These are phyloP conservation scores for Lepus townsendii DNA, from an alignment of 2,797 vertebrate genomes.

Conservation along the genomic window DNA sequence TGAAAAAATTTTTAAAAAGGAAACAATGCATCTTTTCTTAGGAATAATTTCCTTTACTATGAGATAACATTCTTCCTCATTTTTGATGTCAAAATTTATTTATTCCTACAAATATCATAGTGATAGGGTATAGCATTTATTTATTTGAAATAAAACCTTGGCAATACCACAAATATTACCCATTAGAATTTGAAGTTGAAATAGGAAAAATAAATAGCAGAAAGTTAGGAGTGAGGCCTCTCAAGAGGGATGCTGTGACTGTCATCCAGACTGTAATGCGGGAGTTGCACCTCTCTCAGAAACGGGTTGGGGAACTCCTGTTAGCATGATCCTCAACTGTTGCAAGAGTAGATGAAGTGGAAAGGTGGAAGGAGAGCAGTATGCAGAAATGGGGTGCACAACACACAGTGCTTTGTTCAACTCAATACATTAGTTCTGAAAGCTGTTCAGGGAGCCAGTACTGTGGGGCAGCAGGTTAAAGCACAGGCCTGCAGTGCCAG, in stretches of 20 bases:
- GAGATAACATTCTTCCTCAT: neutral
- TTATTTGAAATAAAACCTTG: neutral
- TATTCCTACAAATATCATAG: neutral
- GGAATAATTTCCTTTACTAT: neutral
- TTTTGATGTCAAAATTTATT: conserved; percentile 39
- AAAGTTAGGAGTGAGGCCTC: neutral
- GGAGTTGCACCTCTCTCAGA: neutral
- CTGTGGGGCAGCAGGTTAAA: too few relatives aligned
- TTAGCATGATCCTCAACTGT: neutral
- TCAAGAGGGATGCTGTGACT: neutral
- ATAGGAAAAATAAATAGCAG: neutral
- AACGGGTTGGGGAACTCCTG: too few relatives aligned
- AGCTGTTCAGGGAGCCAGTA: too few relatives aligned
- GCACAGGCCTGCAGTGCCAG: too few relatives aligned
- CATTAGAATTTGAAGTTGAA: neutral
- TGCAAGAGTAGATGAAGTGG: neutral
- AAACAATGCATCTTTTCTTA: neutral
- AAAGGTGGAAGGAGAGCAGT: neutral
- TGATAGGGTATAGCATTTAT: neutral
- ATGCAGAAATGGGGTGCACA: neutral
- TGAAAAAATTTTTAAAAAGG: neutral
- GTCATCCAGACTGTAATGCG: neutral
- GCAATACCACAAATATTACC: neutral
- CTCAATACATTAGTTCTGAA: neutral
- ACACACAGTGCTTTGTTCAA: neutral